Evolutionary conservation across 2,888 invertebrate species (phyloP), one percentile per base, ranked within the genome.

Genomic region (Pyrochroa serraticornis): DNA sequence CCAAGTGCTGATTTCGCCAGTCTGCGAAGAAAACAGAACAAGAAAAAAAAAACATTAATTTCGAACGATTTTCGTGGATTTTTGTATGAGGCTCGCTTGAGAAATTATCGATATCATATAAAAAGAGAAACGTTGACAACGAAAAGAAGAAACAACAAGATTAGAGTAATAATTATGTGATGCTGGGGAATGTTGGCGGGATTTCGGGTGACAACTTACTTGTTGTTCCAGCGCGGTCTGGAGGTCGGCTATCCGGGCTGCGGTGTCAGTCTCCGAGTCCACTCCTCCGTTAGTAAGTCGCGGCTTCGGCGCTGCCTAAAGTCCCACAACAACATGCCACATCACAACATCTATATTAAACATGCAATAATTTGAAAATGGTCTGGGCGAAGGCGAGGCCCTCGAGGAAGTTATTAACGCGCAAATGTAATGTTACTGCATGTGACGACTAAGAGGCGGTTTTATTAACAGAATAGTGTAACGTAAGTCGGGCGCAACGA

Each of bases 171-270:
- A 52, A 52, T 31, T 6, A 45, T 6, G n/a, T 45, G 34, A 52
- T 42, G 12, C 3, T 42, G 10, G 9, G 12, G 31, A 32, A 42
- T 32, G 14, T 6, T 10, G n/a, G n/a, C 22, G 22, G 22, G 22
- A 22, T 22, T 2, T 22, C 22, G 22, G 22, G 5, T 22, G 22
- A 22, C 22, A n/a, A 68, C 71, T 68, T 78, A 93, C 93, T 89
- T 93, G 93, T 80, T 93, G 93, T 79, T 92, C 92, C 80, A 93
- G 84, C 72, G 91, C 90, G 77, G 87, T 86, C 84, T 93, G 93
- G 71, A 93, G 87, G 80, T 93, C 92, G 76, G 87, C 85, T 74
- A 92, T 84, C 82, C 85, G 77, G 70, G 84, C 82, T 60, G 85
- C 83, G 43, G 84, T 83, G 69, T 79, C 82, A 69, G 70, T 77